Conservation (phyloP, 2,888 invertebrate genomes). For the Polymixis lichenea region DNA sequence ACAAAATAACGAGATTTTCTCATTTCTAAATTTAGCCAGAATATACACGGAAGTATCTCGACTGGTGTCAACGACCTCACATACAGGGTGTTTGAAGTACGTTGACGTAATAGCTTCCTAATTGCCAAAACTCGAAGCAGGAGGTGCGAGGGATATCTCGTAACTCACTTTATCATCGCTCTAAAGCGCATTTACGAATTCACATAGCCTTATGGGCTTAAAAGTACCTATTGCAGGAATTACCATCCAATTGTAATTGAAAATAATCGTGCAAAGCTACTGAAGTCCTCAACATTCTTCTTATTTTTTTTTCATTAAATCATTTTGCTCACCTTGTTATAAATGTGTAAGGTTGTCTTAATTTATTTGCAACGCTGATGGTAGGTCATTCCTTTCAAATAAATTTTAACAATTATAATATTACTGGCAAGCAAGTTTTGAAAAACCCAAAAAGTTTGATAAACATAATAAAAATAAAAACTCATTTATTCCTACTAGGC, state of each 20-base stretch:
- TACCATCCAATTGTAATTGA: background rate
- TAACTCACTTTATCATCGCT: slow-evolving; percentile 24
- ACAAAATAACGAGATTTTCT: background rate
- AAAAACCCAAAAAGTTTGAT: background rate
- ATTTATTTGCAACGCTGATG: background rate
- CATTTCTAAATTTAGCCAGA: background rate
- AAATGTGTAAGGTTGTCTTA: background rate
- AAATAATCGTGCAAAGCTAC: background rate
- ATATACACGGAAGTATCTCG: background rate
- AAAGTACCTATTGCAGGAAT: background rate
- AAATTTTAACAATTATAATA: background rate
- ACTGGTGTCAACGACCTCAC: slow-evolving; percentile 11
- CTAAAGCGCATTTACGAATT: background rate
- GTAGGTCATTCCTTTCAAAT: background rate
- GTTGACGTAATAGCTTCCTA: slow-evolving; percentile 27
- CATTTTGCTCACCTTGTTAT: background rate
- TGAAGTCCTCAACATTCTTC: background rate
- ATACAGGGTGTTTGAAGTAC: slow-evolving; percentile 22
- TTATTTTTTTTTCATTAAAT: background rate
- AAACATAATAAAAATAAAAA: background rate
- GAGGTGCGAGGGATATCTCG: slow-evolving; percentile 17
- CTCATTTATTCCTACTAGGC: background rate
- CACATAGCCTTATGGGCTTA: background rate
- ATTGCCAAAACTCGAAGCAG: slow-evolving; percentile 25
- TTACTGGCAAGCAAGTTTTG: background rate